Base-by-base conservation (phyloP, 1,140 invertebrate genomes). In the Linepithema humile region DNA sequence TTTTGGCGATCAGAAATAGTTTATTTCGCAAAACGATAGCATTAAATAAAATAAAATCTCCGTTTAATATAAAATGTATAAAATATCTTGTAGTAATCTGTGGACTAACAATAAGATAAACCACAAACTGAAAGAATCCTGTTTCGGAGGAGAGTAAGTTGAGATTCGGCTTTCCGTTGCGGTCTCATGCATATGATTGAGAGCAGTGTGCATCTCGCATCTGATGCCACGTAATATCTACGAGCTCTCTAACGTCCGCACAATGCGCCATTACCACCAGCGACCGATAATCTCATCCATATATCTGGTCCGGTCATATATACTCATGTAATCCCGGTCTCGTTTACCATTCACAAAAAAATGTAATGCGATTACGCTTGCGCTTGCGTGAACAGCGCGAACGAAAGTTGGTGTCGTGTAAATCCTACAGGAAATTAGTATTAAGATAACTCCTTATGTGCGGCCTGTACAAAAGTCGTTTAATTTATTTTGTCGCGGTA, bases 171-270 rank as follows among this genome's bases (percentile, higher is more conserved):
- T 84, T 70, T 82, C 86, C 60, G 87, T 75, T 10, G 74, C 43
- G 83, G 29, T 69, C 59, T 59, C 65, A 82, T 75, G 74, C 74
- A 82, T 84, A 70, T 15, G 17, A 75, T 75, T 62, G 50, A 4
- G 45, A 67, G 62, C 45, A 73, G 35, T 12, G 23, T 2, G 53
- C 48, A 43, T 40, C 45, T 26, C 32, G 48, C 23, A 82, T 59
- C 43, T 23, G 85, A 88, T 73, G 4, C 3, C 26, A 82, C 59
- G 84, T 86, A 86, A 88, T 65, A 77, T 86, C 88, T 40, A 55
- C 20, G 57, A 48, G 10, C 65, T 10, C 45, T 85, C 75, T 57
- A 45, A 78, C 9, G 64, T 45, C n/a, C 59, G 40, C 69, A 50
- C 53, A 67, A 83, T 72, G 38, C 45, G 69, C 62, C 62, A 45